Base-by-base conservation (phyloP, 2,113 vertebrate species). In the Periophthalmodon schlosseri region DNA sequence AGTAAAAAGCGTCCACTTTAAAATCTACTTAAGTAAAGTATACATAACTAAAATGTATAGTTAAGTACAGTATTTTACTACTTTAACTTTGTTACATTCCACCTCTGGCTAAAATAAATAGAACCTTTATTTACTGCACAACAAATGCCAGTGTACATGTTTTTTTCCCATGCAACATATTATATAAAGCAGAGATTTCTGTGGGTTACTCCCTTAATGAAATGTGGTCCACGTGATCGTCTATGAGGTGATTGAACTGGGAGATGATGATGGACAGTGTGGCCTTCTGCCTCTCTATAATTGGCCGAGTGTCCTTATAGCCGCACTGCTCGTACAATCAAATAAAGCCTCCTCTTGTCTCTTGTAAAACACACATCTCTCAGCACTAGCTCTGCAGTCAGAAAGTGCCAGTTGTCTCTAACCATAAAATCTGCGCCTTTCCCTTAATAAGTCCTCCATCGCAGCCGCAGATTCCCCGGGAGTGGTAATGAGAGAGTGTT, bases 401-500 rank as follows among this genome's bases (percentile, higher is more conserved):
- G 69, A 75, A 78, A 64, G 54, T 74, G 63, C 24, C 15, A 16
- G 72, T 18, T 78, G 69, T 76, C 75, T 50, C 63, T 46, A 64
- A 68, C 68, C 14, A 63, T 78, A 60, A 85, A 73, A 68, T 66
- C 68, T 4, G 49, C 69, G 15, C 72, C 47, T 57, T 73, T 83
- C 77, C 69, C 78, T 77, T 77, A 77, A 88, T 85, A 73, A 69
- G 50, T 84, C 74, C 61, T 76, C 56, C 65, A 52, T 73, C 72
- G n/a, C 64, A 64, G 44, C 21, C 67, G 21, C 49, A 86, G 83
- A 88, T 84, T 80, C 74, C 52, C 69, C 69, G 76, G 58, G 56
- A 74, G 74, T 74, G 77, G 57, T 88, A 92, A 92, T 90, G 86
- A 91, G 79, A 83, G 87, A 88, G 71, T 56, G 83, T 89, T 91